Base-by-base conservation (phyloP, 2,113 vertebrate genomes). In the Sterrhoptilus dennistouni region DNA sequence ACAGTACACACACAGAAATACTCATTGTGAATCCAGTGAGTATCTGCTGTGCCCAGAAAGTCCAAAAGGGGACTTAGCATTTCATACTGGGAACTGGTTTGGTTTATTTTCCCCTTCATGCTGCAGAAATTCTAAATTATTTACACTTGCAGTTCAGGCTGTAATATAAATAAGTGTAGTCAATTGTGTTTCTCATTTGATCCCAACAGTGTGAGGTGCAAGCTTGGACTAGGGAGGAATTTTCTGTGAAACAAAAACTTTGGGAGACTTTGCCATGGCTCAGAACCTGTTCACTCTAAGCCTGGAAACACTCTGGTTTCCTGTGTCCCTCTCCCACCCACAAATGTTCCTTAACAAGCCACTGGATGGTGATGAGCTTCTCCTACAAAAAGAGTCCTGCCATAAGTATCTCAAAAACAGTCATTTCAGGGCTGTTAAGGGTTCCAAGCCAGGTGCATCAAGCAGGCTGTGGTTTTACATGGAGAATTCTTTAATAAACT, bases 221-320 rank as follows among this genome's bases (percentile, higher is more conserved):
- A 94, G 82, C 66, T 88, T 86, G 89, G 78, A 35, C 75, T 40
- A 9, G 60, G 79, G 75, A 74, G 76, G 94, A 68, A 88, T 87
- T 93, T 93, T 60, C 75, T 80, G 78, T 61, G 83, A 77, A 90
- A 84, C 63, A 59, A 84, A 96, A 96, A 69, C 57, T 82, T 86
- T 40, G 28, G 68, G 93, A 91, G 84, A 75, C 81, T 95, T 91
- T 5, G 11, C 74, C 28, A 14, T 52, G 71, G 82, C 87, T 86
- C 78, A 70, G 78, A 91, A 57, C 40, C 68, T 89, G 83, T 90
- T 84, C 42, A 22, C 40, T 74, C 69, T 59, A 54, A 95, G 87
- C 91, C 45, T 1, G 68, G 79, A 75, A 78, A 83, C 72, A 50
- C 15, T 83, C 22, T 80, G 69, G 33, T 74, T 86, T 45, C 35